phyloP scores from a whole-genome alignment of 2,797 vertebrate genomes.

The Sebastes glaucus region DNA sequence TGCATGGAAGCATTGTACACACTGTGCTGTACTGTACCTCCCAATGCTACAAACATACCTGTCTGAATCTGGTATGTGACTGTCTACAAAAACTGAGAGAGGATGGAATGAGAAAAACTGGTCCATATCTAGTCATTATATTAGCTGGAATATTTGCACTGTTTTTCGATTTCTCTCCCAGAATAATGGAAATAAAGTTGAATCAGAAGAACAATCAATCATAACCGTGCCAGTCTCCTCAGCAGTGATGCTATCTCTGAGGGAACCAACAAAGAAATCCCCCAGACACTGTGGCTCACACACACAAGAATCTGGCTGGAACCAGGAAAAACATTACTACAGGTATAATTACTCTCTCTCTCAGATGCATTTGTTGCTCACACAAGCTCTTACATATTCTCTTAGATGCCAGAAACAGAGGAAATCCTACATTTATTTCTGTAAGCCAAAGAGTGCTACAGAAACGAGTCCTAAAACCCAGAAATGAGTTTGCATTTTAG shows the following conservation, averaged over 20 bases:
- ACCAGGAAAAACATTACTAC: neutral
- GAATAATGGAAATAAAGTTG: slow-evolving; percentile 20
- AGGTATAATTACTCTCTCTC: slow-evolving; percentile 3
- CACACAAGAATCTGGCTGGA: neutral
- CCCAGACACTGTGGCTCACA: neutral
- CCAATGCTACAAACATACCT: neutral
- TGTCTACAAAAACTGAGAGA: neutral
- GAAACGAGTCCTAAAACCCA: too few species aligned
- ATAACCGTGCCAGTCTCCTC: neutral
- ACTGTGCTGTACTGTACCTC: neutral
- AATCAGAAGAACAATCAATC: slow-evolving; percentile 32
- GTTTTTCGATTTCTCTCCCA: slow-evolving; percentile 3
- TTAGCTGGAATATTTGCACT: slow-evolving; percentile 5
- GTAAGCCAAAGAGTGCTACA: too few species aligned
- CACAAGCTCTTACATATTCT: neutral
- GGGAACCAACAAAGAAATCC: slow-evolving; percentile 16
- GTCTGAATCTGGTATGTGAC: neutral
- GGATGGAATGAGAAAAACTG: neutral
- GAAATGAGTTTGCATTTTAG: too few species aligned
- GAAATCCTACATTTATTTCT: neutral
- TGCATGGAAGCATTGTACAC: neutral
- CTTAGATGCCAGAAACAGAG: neutral
- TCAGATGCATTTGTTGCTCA: neutral
- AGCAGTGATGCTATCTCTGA: slow-evolving; percentile 5
- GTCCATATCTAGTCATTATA: slow-evolving; percentile 2